A percentile compares a stretch with the other conserved stretches of the same genome.
These are phyloP conservation scores for Rhabdophis nuchalis DNA, from an alignment of 2,797 vertebrate genomes.

Conservation along the genomic window DNA sequence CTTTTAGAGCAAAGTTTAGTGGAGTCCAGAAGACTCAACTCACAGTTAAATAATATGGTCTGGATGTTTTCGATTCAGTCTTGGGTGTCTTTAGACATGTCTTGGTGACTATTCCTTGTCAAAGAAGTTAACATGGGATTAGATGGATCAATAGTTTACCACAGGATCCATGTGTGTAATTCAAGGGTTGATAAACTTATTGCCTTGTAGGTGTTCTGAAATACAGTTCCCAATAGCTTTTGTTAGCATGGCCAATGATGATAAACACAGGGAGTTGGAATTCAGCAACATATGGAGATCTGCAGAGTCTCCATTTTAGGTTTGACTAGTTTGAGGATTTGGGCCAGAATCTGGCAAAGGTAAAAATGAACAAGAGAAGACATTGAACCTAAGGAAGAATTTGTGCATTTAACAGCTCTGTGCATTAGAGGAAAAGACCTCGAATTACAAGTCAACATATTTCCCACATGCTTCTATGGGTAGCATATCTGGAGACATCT, in stretches of 20 bases:
- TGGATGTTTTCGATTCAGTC: not conserved
- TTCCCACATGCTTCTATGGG: not conserved
- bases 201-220: not conserved
- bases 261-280: not conserved
- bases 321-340: not conserved
- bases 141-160: not conserved
- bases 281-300: not conserved
- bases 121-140: not conserved
- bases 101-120: not conserved
- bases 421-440: not conserved
- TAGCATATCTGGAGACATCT: not conserved
- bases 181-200: not conserved
- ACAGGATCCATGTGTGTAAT: not conserved
- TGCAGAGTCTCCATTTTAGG: not conserved
- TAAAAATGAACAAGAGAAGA: not conserved
- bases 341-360: not conserved
- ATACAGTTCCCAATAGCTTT: not conserved
- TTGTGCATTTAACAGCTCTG: not conserved
- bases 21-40: not conserved
- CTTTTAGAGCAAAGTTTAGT: conserved; percentile 22
- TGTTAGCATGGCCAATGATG: not conserved
- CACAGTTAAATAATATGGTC: not conserved
- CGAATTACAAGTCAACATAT: not conserved
- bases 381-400: not conserved
- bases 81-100: not conserved